Evolutionary conservation across 2,113 vertebrate genomes (phyloP), one percentile per base, ranked within the genome.

Genomic region (Cichladusa arquata): DNA sequence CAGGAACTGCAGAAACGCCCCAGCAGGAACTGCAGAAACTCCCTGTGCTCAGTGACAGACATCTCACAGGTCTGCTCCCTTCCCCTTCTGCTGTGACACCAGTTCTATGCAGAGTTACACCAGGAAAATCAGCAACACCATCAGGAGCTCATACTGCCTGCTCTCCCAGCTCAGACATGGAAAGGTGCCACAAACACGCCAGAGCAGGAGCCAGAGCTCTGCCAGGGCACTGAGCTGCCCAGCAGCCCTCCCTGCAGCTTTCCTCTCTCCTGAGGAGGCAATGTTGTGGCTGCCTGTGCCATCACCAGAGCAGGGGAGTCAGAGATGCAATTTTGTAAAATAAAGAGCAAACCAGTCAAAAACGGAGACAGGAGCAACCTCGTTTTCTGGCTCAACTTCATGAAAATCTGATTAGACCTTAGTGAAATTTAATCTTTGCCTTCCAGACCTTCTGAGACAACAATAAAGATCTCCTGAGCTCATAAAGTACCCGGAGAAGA

Each of bases 381-480:
- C 50, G 20, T 85, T 78, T 91, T 93, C 81, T 83, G 28, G 14
- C 25, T 93, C 76, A 76, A 51, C 56, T 76, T 86, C 3, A 50
- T 51, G 48, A 88, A 93, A 71, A 72, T 65, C 56, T 81, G 70
- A 92, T 94, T 74, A 92, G 24, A 54, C 20, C 28, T 54, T 19
- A 50, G 48, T 11, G 33, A 95, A 92, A 91, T 83, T 86, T 87
- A 91, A 88, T 94, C 54, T 80, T 51, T 71, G 78, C 60, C 19
- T 94, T 91, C 60, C 74, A 88, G 70, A 51, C 12, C 19, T 62
- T 80, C 76, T 44, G 14, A 33, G 56, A 40, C 60, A 81, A 45
- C 47, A 67, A n/a, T 44, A 28, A 38, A 48, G 13, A 26, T 17
- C 40, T 66, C 34, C 48, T 56, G 33, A 73, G 47, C 17, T 36